Evolutionary conservation across 2,797 vertebrate species (phyloP).

Genomic region (Amblyraja radiata): DNA sequence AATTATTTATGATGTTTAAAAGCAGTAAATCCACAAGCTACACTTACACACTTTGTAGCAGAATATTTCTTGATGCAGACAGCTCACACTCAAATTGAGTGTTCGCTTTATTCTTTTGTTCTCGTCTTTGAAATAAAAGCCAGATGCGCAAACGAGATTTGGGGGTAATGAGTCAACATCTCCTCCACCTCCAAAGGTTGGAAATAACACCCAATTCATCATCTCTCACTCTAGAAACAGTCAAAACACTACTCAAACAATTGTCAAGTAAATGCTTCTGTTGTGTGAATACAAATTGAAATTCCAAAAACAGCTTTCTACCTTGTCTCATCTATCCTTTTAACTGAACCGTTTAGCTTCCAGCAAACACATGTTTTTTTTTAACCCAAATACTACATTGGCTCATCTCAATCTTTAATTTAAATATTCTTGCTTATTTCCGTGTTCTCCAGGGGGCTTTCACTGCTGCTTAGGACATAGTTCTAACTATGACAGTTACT

Average conservation of each 20-base stretch:
- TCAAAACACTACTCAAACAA: not conserved
- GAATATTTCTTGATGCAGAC: not conserved
- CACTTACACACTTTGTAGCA: not conserved
- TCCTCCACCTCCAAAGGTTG: not conserved
- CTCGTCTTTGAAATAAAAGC: not conserved
- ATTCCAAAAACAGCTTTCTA: conserved; percentile 5
- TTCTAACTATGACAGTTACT: not conserved
- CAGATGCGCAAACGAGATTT: not conserved
- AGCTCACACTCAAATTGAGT: not conserved
- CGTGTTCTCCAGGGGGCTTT: not conserved
- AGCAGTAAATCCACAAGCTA: not conserved
- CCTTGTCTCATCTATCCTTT: not conserved
- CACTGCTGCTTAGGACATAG: not conserved
- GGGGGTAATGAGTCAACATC: not conserved
- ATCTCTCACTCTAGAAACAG: not conserved
- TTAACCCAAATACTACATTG: not conserved
- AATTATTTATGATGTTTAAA: not conserved
- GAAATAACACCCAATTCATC: not conserved
- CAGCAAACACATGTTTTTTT: not conserved
- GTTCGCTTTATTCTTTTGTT: not conserved
- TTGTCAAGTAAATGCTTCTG: not conserved
- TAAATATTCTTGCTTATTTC: not conserved
- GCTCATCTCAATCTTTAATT: not conserved
- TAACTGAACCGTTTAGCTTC: not conserved
- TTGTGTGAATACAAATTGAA: not conserved